Percentiles rank a stretch among this genome's conserved stretches.
Evolutionary conservation across 1,140 invertebrate genomes (phyloP).

Genomic region (Psix sp.): DNA sequence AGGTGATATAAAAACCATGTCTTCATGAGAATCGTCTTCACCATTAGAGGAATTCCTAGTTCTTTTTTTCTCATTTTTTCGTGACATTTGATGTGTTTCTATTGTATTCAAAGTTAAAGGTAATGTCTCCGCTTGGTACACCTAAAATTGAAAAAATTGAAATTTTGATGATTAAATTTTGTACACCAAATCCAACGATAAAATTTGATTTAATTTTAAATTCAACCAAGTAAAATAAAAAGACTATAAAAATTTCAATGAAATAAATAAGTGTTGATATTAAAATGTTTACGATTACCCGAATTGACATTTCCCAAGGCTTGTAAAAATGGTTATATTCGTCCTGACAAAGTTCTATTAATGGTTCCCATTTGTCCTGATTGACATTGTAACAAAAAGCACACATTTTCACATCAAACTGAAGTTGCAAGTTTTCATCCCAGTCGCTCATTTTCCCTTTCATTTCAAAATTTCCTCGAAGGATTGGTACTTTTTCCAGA

Average conservation of each 20-base stretch:
- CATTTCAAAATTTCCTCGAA: constrained; percentile 64
- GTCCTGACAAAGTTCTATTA: constrained; percentile 85
- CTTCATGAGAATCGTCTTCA: constrained; percentile 69
- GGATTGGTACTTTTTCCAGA: constrained; percentile 67
- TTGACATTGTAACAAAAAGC: constrained; percentile 86
- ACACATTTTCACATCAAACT: constrained; percentile 79
- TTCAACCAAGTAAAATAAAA: constrained; percentile 7
- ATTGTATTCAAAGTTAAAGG: constrained; percentile 78
- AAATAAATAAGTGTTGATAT: no score
- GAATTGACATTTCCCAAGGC: constrained; percentile 85
- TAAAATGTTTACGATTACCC: constrained; percentile 71
- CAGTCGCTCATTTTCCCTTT: constrained; percentile 64
- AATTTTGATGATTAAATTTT: no score
- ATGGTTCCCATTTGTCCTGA: constrained; percentile 86
- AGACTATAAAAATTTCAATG: no score
- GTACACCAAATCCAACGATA: no score
- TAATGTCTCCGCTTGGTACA: constrained; percentile 81
- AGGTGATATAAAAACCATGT: constrained; percentile 74
- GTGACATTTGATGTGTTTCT: constrained; percentile 50
- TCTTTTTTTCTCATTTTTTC: constrained; percentile 38
- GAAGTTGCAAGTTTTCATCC: constrained; percentile 66
- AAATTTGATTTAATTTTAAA: no score
- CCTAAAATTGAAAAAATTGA: constrained; percentile 58
- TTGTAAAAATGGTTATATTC: constrained; percentile 81
- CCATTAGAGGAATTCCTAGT: constrained; percentile 58